Evolutionary conservation across 2,888 invertebrate genomes (phyloP).

Genomic region (Synanthedon tipuliformis): DNA sequence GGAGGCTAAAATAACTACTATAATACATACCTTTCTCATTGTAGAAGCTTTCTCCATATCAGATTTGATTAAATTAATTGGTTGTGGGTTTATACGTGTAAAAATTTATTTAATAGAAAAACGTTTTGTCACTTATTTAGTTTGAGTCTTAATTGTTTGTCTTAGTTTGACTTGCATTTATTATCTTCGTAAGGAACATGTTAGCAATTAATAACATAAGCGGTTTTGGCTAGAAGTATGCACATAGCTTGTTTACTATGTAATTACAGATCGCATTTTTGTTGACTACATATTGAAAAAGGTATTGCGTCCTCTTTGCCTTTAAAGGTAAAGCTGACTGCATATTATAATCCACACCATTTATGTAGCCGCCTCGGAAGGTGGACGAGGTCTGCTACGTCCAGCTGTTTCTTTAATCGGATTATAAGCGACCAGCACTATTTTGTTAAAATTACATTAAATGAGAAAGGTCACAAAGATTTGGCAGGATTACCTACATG

Average conservation of each 20-base stretch:
- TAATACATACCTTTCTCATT: no score
- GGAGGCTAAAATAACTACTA: no score
- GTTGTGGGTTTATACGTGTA: no score
- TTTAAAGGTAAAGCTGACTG: slow-evolving; percentile 21
- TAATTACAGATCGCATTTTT: slow-evolving; percentile 5
- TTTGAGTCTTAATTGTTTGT: no score
- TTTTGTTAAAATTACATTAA: slow-evolving; percentile 1
- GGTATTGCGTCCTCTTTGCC: slow-evolving; percentile 21
- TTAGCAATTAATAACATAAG: neutral
- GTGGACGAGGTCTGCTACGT: slow-evolving; percentile 4
- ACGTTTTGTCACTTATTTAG: no score
- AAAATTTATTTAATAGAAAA: no score
- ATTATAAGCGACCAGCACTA: slow-evolving; percentile 4
- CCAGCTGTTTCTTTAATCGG: slow-evolving; percentile 5
- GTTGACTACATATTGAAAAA: slow-evolving; percentile 16
- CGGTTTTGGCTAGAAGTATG: neutral
- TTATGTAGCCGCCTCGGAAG: slow-evolving; percentile 15
- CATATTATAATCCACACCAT: slow-evolving; percentile 18
- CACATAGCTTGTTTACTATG: neutral
- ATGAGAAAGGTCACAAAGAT: slow-evolving; percentile 2
- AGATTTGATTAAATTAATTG: no score
- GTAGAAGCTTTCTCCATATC: no score
- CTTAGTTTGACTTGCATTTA: no score
- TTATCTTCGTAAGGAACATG: no score
- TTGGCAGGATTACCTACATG: no score